Evolutionary conservation across 1,140 invertebrate genomes (phyloP), one percentile per base, ranked within the genome.

Genomic region (Eupristina koningsbergeri): DNA sequence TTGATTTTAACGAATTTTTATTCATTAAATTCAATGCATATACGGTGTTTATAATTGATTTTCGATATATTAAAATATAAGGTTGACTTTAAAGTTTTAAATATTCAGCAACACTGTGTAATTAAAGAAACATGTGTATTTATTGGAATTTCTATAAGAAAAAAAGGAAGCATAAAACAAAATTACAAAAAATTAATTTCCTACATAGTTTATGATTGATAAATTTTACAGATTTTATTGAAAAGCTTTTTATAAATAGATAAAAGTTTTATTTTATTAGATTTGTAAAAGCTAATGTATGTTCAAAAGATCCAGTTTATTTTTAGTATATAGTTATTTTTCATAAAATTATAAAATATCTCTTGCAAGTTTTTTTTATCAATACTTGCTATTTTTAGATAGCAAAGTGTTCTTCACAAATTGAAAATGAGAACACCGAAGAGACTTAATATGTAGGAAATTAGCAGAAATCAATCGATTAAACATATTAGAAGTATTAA

Each of bases 371-470:
- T 36, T 11, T 39, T n/a, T n/a, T 71, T n/a, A 26, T 71, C 41
- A 41, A 71, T 71, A 26, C 41, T 71, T 41, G 26, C 17, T 36
- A 41, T 71, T 71, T 71, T 71, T 41, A 71, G 41, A 9, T 39
- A 17, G 26, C 17, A 22, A 71, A 71, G 3, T 26, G 9, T n/a
- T 17, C 6, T 26, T 71, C 19, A n/a, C 7, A 9, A 41, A 41
- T 39, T 22, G 7, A 39, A 26, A 69, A 69, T 69, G 67, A 13
- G 11, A 69, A 69, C 0, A 39, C 6, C 5, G 22, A 39, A 3
- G 34, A 69, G 7, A 69, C 67, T 69, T 69, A 69, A 17, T 69
- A 22, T 69, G 67, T 69, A 69, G 26, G 34, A 34, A 69, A 69
- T 69, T 69, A 39, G 13, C 31, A 15, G 1, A 39, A 69, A 34